Conservation (phyloP, 2,888 invertebrate genomes). For the Luperina nickerlii region DNA sequence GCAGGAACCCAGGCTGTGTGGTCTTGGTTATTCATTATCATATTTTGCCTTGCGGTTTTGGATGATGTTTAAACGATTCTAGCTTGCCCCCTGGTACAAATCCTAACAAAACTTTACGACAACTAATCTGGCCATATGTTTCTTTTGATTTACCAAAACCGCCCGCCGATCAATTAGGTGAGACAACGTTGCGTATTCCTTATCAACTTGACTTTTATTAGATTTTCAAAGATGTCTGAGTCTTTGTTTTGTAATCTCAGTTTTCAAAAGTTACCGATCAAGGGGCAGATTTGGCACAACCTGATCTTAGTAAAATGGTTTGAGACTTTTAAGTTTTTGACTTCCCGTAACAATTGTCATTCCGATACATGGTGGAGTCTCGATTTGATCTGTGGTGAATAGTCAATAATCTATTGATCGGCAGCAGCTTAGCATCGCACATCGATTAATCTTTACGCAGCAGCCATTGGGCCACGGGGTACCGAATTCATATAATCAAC, state of each 20-base stretch:
- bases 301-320: not conserved
- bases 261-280: too few species aligned
- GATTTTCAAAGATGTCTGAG: not conserved
- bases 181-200: not conserved
- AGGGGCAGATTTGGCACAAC: too few species aligned
- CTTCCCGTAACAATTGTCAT: not conserved
- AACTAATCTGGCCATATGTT: not conserved
- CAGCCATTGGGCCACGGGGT: too few species aligned
- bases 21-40: conserved; percentile 3
- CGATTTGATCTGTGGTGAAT: too few species aligned
- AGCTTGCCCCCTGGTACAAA: not conserved
- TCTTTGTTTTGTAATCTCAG: not conserved
- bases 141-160: not conserved
- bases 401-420: too few species aligned
- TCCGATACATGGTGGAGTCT: too few species aligned
- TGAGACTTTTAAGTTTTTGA: not conserved
- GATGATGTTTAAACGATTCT: not conserved
- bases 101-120: not conserved
- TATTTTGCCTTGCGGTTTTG: not conserved
- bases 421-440: too few species aligned
- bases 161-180: not conserved
- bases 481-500: too few species aligned
- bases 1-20: conserved; percentile 29
- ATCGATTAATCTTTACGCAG: too few species aligned
- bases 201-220: not conserved